These are phyloP conservation scores for Tangara arthus DNA, from an alignment of 2,797 vertebrate genomes.

Conservation along the genomic window DNA sequence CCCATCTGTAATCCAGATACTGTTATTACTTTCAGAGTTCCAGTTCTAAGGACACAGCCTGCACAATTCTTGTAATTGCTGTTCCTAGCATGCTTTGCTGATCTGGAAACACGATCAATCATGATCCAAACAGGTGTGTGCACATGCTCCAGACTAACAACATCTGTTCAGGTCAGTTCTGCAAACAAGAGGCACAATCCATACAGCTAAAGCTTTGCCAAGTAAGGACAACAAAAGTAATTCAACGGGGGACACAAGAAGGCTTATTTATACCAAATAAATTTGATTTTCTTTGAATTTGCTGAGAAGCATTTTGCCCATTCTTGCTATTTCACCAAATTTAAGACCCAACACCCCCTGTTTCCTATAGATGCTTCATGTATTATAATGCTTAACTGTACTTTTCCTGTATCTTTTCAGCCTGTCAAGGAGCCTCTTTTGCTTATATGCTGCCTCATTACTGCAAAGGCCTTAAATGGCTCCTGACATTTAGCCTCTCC, in stretches of 20 bases:
- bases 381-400: background rate
- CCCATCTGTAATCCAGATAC: background rate
- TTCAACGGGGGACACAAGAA: background rate
- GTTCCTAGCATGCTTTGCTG: background rate
- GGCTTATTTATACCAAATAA: background rate
- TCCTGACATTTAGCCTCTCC: background rate
- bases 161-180: background rate
- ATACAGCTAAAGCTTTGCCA: background rate
- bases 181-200: background rate
- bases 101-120: background rate
- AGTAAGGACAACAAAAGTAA: background rate
- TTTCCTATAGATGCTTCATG: background rate
- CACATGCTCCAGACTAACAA: background rate
- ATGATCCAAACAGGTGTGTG: background rate
- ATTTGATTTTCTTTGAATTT: background rate
- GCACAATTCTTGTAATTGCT: accelerated
- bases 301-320: background rate
- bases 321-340: background rate
- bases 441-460: background rate
- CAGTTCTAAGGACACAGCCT: background rate
- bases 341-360: background rate
- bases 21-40: background rate
- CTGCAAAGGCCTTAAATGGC: background rate
- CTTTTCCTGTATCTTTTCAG: background rate
- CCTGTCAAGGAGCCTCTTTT: background rate